phyloP scores from a whole-genome alignment of 2,797 vertebrate species.

The Chiloscyllium punctatum region DNA sequence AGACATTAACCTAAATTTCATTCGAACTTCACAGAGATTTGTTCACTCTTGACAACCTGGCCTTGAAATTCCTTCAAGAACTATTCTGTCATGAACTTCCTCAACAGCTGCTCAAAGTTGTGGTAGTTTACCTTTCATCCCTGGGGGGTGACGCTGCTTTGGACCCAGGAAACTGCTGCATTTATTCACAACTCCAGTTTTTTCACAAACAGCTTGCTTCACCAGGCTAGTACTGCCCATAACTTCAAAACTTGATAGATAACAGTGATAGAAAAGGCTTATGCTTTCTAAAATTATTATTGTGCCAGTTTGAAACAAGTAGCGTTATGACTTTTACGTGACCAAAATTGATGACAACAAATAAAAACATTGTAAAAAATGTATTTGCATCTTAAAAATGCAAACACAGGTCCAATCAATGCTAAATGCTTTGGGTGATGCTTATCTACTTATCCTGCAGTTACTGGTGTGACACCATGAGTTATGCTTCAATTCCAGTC shows the following conservation, averaged over 20 bases:
- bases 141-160: too few relatives aligned
- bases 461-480: background rate
- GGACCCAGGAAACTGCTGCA: too few relatives aligned
- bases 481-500: background rate
- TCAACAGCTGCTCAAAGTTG: too few relatives aligned
- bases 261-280: background rate
- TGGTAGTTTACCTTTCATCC: too few relatives aligned
- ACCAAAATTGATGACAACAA: background rate
- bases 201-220: too few relatives aligned
- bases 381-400: background rate
- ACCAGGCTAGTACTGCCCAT: too few relatives aligned
- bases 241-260: background rate
- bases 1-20: too few relatives aligned
- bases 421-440: background rate
- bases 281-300: background rate
- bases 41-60: too few relatives aligned
- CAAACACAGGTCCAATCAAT: background rate
- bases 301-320: background rate
- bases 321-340: background rate
- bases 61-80: too few relatives aligned
- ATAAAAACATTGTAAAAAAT: background rate
- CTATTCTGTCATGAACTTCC: too few relatives aligned
- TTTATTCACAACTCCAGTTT: too few relatives aligned
- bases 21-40: too few relatives aligned
- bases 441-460: background rate